Conservation (phyloP, 2,113 vertebrate species). For the Odontophorus gujanensis region DNA sequence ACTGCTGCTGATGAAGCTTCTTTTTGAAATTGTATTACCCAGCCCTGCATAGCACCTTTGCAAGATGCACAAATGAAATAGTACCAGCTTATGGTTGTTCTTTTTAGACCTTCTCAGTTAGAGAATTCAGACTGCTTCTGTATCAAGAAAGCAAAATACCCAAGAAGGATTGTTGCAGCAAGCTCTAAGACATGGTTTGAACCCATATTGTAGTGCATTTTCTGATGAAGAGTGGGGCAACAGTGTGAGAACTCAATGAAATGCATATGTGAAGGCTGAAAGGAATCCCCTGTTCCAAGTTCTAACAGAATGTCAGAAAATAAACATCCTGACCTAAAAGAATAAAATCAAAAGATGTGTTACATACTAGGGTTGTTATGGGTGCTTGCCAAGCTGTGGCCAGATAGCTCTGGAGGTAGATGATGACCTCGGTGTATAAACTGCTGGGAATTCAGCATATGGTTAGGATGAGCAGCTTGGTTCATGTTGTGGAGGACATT, state of each 20-base stretch:
- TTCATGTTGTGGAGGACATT: conserved; percentile 94
- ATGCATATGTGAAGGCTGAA: neutral
- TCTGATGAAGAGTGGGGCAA: rapidly evolving
- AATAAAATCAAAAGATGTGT: neutral
- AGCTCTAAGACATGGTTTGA: neutral
- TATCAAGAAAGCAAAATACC: neutral
- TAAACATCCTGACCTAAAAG: neutral
- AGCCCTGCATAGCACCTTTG: neutral
- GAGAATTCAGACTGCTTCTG: neutral
- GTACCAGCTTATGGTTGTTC: neutral
- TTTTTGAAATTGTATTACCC: neutral
- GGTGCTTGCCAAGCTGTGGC: conserved; percentile 89
- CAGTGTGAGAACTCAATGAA: neutral
- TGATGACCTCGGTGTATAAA: conserved; percentile 91
- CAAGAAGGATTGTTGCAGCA: neutral
- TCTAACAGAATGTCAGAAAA: neutral
- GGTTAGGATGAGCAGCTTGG: conserved; percentile 89
- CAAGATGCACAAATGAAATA: neutral
- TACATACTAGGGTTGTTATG: conserved; percentile 91
- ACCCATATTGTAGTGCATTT: neutral
- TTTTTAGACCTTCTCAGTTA: neutral
- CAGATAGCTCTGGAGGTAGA: conserved; percentile 89
- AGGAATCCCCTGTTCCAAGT: neutral
- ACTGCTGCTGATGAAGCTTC: neutral
- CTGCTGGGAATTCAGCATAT: conserved; percentile 93